These are phyloP conservation scores for Halichoeres trimaculatus DNA, from an alignment of 2,113 vertebrate genomes.

Conservation along the genomic window DNA sequence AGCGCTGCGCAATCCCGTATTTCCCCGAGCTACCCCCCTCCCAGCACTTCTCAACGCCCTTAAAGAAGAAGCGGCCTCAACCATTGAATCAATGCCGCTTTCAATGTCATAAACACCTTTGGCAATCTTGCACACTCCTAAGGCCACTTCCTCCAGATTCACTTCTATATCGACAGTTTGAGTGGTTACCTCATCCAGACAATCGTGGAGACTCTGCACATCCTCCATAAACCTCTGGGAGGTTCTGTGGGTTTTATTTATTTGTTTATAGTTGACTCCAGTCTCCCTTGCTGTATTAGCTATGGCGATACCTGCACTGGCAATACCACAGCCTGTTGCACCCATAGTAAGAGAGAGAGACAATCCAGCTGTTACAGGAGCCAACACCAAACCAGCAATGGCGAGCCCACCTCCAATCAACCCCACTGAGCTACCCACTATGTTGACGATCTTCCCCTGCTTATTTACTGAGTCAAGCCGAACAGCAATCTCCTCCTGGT, in stretches of 20 bases:
- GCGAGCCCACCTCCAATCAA: conserved; percentile 58
- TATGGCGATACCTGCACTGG: conserved; percentile 40
- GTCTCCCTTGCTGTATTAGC: conserved; percentile 54
- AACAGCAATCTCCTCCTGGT: conserved; percentile 43
- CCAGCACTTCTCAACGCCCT: conserved; percentile 29
- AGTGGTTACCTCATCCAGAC: conserved; percentile 26
- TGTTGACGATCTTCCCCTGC: conserved; percentile 68
- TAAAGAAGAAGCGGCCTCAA: not conserved
- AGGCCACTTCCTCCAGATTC: accelerated
- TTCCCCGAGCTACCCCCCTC: conserved; percentile 20
- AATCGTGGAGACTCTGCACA: conserved; percentile 35
- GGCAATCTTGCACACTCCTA: not conserved
- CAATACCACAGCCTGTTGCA: conserved; percentile 39
- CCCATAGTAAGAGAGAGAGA: conserved; percentile 55
- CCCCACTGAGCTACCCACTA: conserved; percentile 66
- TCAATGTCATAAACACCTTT: accelerated
- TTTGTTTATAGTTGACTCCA: conserved; percentile 33
- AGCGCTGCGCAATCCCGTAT: conserved; percentile 10
- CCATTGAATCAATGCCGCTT: conserved; percentile 10
- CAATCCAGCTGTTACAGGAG: conserved; percentile 60
- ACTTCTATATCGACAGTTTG: not conserved
- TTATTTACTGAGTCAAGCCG: conserved; percentile 58
- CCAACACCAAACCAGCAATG: conserved; percentile 58
- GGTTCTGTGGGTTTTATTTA: conserved; percentile 36
- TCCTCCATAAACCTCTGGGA: conserved; percentile 62